These are phyloP conservation scores for Oreochromis mossambicus DNA, from an alignment of 2,797 vertebrate genomes.

Conservation along the genomic window DNA sequence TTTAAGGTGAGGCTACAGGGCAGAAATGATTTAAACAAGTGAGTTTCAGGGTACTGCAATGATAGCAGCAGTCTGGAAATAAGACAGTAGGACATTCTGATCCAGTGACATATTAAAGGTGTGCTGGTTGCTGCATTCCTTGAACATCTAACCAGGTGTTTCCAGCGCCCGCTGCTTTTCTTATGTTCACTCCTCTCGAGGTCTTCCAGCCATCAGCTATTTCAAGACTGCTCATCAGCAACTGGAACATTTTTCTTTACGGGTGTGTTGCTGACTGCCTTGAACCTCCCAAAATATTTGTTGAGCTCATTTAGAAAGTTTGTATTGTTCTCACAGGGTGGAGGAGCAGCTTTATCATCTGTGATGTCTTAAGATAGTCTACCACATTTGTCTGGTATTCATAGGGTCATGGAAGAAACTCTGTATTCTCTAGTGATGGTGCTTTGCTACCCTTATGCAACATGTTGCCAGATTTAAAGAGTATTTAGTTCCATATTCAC, in stretches of 20 bases:
- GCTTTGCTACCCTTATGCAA: neutral
- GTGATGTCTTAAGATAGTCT: neutral
- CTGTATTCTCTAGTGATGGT: neutral
- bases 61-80: neutral
- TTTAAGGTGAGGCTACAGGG: neutral
- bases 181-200: neutral
- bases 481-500: neutral
- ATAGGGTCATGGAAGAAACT: neutral
- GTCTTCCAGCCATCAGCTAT: neutral
- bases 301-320: neutral
- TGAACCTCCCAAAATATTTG: neutral
- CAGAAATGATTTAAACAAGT: neutral
- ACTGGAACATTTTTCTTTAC: neutral
- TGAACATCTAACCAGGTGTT: neutral
- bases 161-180: neutral
- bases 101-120: neutral
- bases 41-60: neutral
- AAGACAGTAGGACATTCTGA: neutral
- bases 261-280: neutral
- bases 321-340: neutral
- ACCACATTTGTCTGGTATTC: neutral
- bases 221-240: neutral
- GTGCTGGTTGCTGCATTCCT: neutral
- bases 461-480: neutral
- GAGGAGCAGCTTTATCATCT: neutral